A percentile compares a stretch with the other conserved stretches of the same genome.
Conservation (phyloP, 2,888 invertebrate species). For the Drosophila putrida region DNA sequence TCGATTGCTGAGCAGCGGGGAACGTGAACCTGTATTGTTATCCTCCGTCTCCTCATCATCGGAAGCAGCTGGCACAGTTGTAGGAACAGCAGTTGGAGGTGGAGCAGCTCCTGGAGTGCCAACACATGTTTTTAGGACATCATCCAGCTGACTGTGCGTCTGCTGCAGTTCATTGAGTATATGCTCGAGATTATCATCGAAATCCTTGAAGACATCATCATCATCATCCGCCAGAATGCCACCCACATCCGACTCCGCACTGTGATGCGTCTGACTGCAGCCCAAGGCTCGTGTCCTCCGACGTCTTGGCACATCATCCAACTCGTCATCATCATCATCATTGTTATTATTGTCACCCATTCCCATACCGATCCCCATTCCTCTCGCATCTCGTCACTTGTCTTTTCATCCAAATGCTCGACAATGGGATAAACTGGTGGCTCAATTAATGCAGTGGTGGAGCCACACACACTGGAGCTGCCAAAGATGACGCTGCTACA, state of each 20-base stretch:
- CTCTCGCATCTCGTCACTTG: conserved; percentile 84
- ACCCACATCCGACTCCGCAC: conserved; percentile 81
- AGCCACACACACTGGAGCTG: conserved; percentile 71
- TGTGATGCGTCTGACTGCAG: conserved; percentile 72
- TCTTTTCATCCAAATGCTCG: conserved; percentile 92
- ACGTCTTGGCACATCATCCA: conserved; percentile 69
- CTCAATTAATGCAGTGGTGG: conserved; percentile 82
- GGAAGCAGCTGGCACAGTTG: conserved; percentile 12
- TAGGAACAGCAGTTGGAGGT: not conserved
- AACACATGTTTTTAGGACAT: conserved; percentile 64
- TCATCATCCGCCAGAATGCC: conserved; percentile 77
- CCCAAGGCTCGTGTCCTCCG: conserved; percentile 72
- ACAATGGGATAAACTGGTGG: conserved; percentile 90
- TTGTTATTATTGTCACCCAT: conserved; percentile 7
- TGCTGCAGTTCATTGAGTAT: conserved; percentile 79
- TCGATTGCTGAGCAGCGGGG: conserved; percentile 88
- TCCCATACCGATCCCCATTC: not conserved
- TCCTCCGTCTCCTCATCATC: conserved; percentile 89
- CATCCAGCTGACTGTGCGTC: conserved; percentile 75
- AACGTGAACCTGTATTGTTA: conserved; percentile 89
- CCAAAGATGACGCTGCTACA: conserved; percentile 80
- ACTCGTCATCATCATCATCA: conserved; percentile 77
- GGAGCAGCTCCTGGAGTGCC: conserved; percentile 2
- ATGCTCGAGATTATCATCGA: conserved; percentile 81
- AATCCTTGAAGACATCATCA: conserved; percentile 80